Percentiles rank a stretch among this genome's conserved stretches.
Conservation (phyloP, 2,113 vertebrate genomes). For the Leptosomus discolor region DNA sequence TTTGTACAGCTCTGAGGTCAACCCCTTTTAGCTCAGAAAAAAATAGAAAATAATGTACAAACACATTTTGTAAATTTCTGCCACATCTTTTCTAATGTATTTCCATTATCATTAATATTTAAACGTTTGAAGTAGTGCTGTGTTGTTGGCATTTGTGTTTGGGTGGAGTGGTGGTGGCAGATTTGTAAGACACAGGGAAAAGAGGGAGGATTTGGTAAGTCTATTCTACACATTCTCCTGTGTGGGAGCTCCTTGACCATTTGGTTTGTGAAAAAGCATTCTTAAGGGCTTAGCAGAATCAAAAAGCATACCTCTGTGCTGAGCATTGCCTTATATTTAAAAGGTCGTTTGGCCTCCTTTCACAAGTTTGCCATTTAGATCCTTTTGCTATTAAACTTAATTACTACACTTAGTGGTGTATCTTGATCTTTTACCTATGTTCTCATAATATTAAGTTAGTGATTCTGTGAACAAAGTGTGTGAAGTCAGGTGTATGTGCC, state of each 20-base stretch:
- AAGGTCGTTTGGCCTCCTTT: neutral
- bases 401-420: neutral
- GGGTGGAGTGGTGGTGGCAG: neutral
- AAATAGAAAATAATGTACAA: neutral
- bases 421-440: neutral
- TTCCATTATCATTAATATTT: neutral
- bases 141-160: neutral
- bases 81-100: rapidly evolving
- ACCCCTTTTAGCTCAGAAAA: neutral
- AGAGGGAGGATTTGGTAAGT: neutral
- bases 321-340: neutral
- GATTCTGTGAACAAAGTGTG: neutral
- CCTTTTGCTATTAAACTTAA: neutral
- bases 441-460: neutral
- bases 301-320: neutral
- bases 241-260: neutral
- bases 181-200: rapidly evolving
- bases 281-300: neutral
- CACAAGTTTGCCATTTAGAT: neutral
- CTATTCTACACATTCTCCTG: neutral
- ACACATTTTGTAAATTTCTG: neutral
- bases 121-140: neutral
- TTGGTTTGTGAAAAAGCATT: neutral
- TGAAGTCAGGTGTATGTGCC: neutral
- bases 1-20: neutral